These are phyloP conservation scores for Noctua fimbriata DNA, from an alignment of 2,888 invertebrate species.

Conservation along the genomic window DNA sequence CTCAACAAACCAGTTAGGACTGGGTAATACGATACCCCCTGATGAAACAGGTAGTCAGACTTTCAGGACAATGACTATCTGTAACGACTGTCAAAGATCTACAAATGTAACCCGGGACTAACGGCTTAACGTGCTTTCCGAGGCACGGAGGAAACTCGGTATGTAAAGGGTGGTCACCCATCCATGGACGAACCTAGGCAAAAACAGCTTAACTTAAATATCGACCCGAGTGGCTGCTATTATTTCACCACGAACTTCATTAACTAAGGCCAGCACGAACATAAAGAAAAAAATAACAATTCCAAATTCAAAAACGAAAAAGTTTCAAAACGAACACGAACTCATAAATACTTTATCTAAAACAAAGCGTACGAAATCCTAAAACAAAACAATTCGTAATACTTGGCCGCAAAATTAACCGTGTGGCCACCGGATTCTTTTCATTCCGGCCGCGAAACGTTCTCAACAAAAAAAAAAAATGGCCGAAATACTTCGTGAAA, in stretches of 20 bases:
- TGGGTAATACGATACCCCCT: too few relatives aligned
- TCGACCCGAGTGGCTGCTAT: background rate
- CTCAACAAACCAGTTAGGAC: too few relatives aligned
- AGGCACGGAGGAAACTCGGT: too few relatives aligned
- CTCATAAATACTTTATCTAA: conserved; percentile 54
- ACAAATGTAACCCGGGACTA: too few relatives aligned
- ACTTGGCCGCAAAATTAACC: conserved; percentile 62
- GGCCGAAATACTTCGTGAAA: conserved; percentile 58
- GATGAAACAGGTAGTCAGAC: too few relatives aligned
- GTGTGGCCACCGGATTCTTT: conserved; percentile 58
- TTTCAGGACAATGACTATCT: too few relatives aligned
- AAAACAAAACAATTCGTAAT: conserved; percentile 60
- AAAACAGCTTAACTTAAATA: too few relatives aligned
- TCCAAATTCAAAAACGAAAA: conserved; percentile 12
- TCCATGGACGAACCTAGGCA: too few relatives aligned
- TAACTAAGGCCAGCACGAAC: background rate
- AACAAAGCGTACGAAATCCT: conserved; percentile 51
- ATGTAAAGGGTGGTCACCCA: too few relatives aligned
- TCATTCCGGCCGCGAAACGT: conserved; percentile 58
- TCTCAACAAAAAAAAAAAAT: conserved; percentile 57
- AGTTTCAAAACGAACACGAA: conserved; percentile 26
- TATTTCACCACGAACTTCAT: background rate
- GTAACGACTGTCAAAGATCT: too few relatives aligned
- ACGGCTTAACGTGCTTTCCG: too few relatives aligned
- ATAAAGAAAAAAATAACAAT: background rate